Conservation (phyloP, 1,140 invertebrate species). For the Bombus picipes region DNA sequence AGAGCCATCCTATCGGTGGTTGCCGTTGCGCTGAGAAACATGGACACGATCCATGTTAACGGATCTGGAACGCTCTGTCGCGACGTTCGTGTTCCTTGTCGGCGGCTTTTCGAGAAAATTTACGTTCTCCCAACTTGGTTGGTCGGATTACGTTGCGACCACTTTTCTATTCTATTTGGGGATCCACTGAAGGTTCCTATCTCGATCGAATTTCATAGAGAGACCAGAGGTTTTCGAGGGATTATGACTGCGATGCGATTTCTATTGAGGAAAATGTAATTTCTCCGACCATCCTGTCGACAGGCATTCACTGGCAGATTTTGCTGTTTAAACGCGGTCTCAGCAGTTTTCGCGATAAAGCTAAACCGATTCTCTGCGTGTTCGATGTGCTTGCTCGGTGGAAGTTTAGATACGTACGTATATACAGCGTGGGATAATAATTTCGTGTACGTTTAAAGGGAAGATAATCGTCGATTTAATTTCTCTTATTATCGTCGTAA, state of each 20-base stretch:
- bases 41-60: background rate
- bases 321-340: background rate
- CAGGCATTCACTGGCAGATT: background rate
- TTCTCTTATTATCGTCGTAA: background rate
- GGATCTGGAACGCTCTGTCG: background rate
- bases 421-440: background rate
- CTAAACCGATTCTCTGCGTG: background rate
- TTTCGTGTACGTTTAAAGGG: background rate
- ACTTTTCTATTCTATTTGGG: too few species aligned
- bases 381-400: background rate
- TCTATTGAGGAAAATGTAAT: constrained; percentile 2
- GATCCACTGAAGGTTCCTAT: too few species aligned
- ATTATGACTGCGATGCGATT: background rate
- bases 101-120: constrained; percentile 1
- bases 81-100: background rate
- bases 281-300: background rate
- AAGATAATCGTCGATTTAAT: background rate
- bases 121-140: background rate
- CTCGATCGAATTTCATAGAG: background rate
- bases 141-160: too few species aligned
- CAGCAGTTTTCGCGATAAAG: background rate
- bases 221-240: background rate
- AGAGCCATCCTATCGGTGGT: too few species aligned
- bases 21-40: background rate
- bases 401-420: background rate